Evolutionary conservation across 2,888 invertebrate species (phyloP).

Genomic region (Eristalinus sepulchralis): DNA sequence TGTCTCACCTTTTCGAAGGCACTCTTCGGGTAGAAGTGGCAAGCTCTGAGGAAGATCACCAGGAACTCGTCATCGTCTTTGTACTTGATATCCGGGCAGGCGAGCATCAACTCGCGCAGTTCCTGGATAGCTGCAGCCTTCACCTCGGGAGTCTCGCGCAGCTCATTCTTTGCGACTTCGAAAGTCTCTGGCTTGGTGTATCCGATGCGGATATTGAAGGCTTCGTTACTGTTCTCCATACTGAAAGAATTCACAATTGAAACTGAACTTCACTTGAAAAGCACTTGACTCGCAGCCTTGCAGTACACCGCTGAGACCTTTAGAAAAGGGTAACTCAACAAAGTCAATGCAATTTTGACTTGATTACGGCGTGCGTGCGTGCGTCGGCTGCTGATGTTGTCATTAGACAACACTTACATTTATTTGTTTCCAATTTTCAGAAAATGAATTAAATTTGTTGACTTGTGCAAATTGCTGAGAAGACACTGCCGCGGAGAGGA

Average conservation of each 20-base stretch:
- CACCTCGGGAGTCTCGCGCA: conserved; percentile 88
- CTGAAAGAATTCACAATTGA: conserved; percentile 60
- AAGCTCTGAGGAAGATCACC: conserved; percentile 89
- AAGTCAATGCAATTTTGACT: conserved; percentile 24
- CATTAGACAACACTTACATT: conserved; percentile 47
- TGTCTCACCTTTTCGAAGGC: conserved; percentile 86
- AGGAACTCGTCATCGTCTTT: conserved; percentile 90
- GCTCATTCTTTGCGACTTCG: conserved; percentile 84
- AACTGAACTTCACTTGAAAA: background rate
- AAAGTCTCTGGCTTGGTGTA: conserved; percentile 84
- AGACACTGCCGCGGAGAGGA: background rate
- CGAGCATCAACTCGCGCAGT: conserved; percentile 85
- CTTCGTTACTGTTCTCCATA: conserved; percentile 79
- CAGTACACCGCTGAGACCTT: background rate
- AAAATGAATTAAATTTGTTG: conserved; percentile 13
- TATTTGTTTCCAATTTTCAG: conserved; percentile 16
- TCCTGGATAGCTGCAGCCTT: conserved; percentile 83
- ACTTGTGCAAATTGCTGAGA: background rate
- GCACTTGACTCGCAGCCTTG: conserved; percentile 6
- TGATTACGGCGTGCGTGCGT: conserved; percentile 45
- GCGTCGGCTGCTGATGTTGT: conserved; percentile 2
- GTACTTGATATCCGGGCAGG: conserved; percentile 85
- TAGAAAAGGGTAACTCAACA: conserved; percentile 2
- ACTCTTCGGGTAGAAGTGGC: conserved; percentile 92
- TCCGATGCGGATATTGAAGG: conserved; percentile 84